phyloP scores from a whole-genome alignment of 2,888 invertebrate species.

The Drosophila paramelanica region DNA sequence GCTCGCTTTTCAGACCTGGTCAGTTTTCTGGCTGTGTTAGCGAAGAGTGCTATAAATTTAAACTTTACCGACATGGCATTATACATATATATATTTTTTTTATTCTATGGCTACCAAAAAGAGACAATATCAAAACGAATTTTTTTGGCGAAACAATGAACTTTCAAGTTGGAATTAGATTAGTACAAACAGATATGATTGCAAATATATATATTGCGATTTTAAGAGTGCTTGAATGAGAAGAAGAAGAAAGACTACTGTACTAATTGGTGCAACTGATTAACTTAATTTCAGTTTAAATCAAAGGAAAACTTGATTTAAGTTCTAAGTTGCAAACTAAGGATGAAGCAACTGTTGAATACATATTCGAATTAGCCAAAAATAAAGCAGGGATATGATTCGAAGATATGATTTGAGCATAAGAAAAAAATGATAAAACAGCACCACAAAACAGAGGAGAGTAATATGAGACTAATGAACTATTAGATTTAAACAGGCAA shows the following conservation, averaged over 20 bases:
- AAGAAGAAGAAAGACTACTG: not conserved
- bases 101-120: not conserved
- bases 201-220: not conserved
- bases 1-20: conserved; percentile 24
- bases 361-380: too few relatives aligned
- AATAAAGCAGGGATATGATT: too few relatives aligned
- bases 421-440: too few relatives aligned
- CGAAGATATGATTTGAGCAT: too few relatives aligned
- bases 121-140: conserved; percentile 2
- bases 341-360: too few relatives aligned
- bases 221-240: not conserved
- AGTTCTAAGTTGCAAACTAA: too few relatives aligned
- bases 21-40: conserved; percentile 27
- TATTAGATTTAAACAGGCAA: too few relatives aligned
- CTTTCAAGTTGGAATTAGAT: conserved; percentile 14
- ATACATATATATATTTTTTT: conserved; percentile 7
- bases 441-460: too few relatives aligned
- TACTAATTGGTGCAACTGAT: too few relatives aligned
- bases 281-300: too few relatives aligned
- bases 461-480: too few relatives aligned
- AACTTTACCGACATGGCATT: conserved; percentile 48
- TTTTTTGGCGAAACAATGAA: conserved; percentile 42
- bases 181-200: conserved; percentile 1
- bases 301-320: too few relatives aligned
- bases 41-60: conserved; percentile 45